Evolutionary conservation across 2,888 invertebrate genomes (phyloP), one percentile per base, ranked within the genome.

Genomic region (Brachynemurus nebulosus): DNA sequence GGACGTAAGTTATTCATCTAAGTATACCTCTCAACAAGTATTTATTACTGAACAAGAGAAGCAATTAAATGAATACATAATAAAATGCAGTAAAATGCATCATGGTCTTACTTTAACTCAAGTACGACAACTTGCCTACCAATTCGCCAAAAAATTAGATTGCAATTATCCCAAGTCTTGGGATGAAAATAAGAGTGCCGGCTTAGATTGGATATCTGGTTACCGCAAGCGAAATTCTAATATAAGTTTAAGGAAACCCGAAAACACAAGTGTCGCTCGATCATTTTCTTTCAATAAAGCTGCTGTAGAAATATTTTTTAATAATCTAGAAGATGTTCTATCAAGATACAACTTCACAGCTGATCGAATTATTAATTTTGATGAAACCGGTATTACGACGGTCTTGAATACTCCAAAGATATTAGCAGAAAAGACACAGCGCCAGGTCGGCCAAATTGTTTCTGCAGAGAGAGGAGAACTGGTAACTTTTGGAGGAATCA

Each of bases 391-490:
- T 27, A 37, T 53, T 1, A 42, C 48, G 16, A 52, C 55, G 11
- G 54, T 55, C 19, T 19, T 51, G 25, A 23, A 23, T 23, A 23
- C 25, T 8, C 47, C 49, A 11, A 52, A 54, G 36, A 45, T 56
- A 8, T 47, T 55, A 9, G 50, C 53, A 17, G 36, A 37, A 19
- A 54, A 48, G 48, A 39, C 44, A 5, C 50, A 51, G 42, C 53
- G 54, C 48, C 58, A 60, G 48, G 58, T 62, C 0, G 59, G 58
- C 8, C 48, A 58, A 40, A 9, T 59, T 0, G 58, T 58, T 4
- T 60, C 60, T n/a, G 57, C 55, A 0, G 62, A 64, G 50, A 50
- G 59, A 20, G 61, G 61, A 1, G 56, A 58, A 9, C 59, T 49
- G 4, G 56, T 62, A 1, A 61, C 61, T 25, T 48, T 62, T 25